Percentiles rank a stretch among this genome's conserved stretches.
Conservation (phyloP, 2,888 invertebrate genomes). For the Stenodema calcarata region DNA sequence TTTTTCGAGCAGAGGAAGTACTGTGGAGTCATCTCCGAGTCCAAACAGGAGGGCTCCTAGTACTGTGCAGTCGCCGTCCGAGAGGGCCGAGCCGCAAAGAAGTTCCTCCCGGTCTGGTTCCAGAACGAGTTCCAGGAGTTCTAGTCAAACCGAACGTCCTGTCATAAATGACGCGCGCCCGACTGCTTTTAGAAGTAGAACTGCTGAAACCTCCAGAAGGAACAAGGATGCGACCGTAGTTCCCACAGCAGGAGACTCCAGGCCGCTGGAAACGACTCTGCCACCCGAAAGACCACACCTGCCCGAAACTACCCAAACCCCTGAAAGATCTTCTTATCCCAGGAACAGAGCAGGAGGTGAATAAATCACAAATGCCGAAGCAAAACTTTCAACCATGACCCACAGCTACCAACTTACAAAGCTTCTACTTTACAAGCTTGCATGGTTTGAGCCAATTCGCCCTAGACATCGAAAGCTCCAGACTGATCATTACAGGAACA, state of each 20-base stretch:
- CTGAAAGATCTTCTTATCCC: not conserved
- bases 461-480: not conserved
- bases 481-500: not conserved
- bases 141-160: constrained; percentile 4
- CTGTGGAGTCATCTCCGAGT: not conserved
- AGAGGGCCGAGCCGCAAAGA: not conserved
- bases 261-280: not conserved
- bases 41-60: not conserved
- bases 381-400: not conserved
- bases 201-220: not conserved
- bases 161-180: not conserved
- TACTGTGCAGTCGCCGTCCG: not conserved
- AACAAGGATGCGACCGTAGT: not conserved
- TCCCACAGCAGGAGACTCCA: not conserved
- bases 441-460: not conserved
- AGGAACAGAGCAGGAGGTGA: constrained; percentile 28
- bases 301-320: not conserved
- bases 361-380: not conserved
- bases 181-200: not conserved
- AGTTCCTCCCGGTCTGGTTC: not conserved
- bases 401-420: not conserved
- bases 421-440: not conserved
- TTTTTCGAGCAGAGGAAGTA: not conserved
- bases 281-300: not conserved
- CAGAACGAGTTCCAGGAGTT: not conserved